Evolutionary conservation across 1,140 invertebrate genomes (phyloP), one percentile per base, ranked within the genome.

Genomic region (Prorops nasuta): DNA sequence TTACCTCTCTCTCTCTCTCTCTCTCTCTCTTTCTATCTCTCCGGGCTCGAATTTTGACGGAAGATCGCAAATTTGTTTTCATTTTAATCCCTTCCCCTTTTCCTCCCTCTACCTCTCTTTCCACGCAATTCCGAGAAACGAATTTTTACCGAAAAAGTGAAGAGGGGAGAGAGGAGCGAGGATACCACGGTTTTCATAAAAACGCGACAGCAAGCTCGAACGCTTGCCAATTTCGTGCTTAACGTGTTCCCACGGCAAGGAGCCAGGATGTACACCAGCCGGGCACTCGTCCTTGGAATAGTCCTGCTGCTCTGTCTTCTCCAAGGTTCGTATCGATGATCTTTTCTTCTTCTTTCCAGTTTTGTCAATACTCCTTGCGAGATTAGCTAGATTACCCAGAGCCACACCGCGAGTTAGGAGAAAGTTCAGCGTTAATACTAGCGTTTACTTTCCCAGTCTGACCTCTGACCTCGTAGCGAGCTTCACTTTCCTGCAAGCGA

Each of bases 301-400:
- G 31, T 68, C 36, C 59, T 75, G 34, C 51, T 72, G 45, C 60
- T 73, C 48, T 73, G 66, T 60, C 74, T 66, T 51, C 47, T 77
- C 49, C 72, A 73, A 74, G 74, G 74, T 77, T 56, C 64, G 72
- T 71, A 62, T 49, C 56, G 44, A 14, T 50, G n/a, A n/a, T n/a
- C n/a, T n/a, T n/a, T n/a, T n/a, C n/a, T n/a, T n/a, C n/a, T n/a
- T n/a, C n/a, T n/a, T n/a, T n/a, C n/a, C n/a, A n/a, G n/a, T n/a
- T n/a, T n/a, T n/a, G n/a, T n/a, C n/a, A n/a, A n/a, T n/a, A n/a
- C n/a, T n/a, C n/a, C n/a, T n/a, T n/a, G n/a, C n/a, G n/a, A n/a
- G n/a, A n/a, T n/a, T n/a, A n/a, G n/a, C n/a, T n/a, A n/a, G n/a
- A n/a, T n/a, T n/a, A n/a, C n/a, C n/a, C n/a, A n/a, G n/a, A n/a